Evolutionary conservation across 2,888 invertebrate genomes (phyloP), one percentile per base, ranked within the genome.

Genomic region (Agrotis exclamationis): DNA sequence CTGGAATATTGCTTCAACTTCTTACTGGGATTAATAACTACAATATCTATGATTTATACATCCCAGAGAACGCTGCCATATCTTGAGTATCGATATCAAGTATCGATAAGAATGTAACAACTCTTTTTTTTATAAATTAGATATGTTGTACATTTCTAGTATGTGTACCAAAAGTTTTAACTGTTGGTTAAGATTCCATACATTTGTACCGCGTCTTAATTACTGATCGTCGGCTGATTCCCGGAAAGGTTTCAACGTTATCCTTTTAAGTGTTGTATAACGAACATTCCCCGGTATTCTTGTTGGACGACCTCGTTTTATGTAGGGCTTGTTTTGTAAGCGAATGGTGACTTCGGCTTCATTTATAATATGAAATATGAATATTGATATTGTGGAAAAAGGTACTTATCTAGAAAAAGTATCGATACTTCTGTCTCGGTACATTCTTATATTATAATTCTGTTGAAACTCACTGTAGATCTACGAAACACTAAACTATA

Each of bases 191-290:
- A 65, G 20, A 76, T 73, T 68, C 62, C 59, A 5, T 20, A 63
- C 54, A 70, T 53, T 63, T 48, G 14, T 48, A 57, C 54, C 22
- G 22, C 44, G 47, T 54, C 20, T 73, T 80, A 70, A 77, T 76
- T 80, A 70, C 33, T 24, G 64, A 63, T 57, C 28, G 53, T 51
- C 24, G 48, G 11, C 39, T 22, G 48, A 73, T 70, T 45, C 2
- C 53, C 39, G 53, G 50, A 57, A 74, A 70, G 22, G 39, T 77
- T 68, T 66, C 50, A 22, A 22, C 56, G 28, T 47, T 68, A 70
- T 70, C 80, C 73, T 73, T 72, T 68, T 50, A 70, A 59, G 53
- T 63, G 54, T 71, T 63, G 59, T 70, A 63, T 50, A 63, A 65
- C 5, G n/a, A 68, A 70, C 58, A 73, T 70, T 70, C 47, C 33